Base-by-base conservation (phyloP, 2,113 vertebrate genomes). In the Lampris incognitus region DNA sequence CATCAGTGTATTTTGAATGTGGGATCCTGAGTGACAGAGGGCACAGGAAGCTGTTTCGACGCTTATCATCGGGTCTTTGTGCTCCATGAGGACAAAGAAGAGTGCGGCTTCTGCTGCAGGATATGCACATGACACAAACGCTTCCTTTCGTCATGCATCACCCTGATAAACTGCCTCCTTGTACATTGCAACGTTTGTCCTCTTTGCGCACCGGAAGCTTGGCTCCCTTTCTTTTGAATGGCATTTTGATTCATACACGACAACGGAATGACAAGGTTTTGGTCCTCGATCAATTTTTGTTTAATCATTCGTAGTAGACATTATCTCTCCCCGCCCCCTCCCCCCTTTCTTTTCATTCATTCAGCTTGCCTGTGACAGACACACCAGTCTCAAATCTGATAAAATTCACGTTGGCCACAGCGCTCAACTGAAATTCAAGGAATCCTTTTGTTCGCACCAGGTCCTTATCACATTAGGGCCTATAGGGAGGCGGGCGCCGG, bases 91-190 rank as follows among this genome's bases (percentile, higher is more conserved):
- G 72, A 67, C 52, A 10, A 4, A 68, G 74, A 67, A 82, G 66
- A 62, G 63, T 0, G 2, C 48, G 40, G 66, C 66, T 56, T 56
- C 66, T 42, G 68, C 72, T 62, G 69, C 77, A 83, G 80, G 66
- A 84, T 83, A 48, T 70, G 71, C 72, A 64, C 68, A 54, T 62
- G 41, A 85, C 74, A 73, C 69, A 78, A 56, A 72, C 80, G 78
- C 85, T 88, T 89, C 87, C 80, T 86, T 56, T 74, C 13, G 37
- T 68, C 64, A 9, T 50, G 62, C 40, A 52, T 40, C 48, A 9
- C 41, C 57, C 37, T 64, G 64, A 80, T 42, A 81, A 86, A n/a
- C 71, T 42, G 62, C 49, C 52, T 50, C 39, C 11, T 40, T 74
- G 61, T 67, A 57, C 58, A 40, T 63, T 78, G 68, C 73, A 54